Conservation (phyloP, 2,113 vertebrate species). For the Megaceryle torquata region DNA sequence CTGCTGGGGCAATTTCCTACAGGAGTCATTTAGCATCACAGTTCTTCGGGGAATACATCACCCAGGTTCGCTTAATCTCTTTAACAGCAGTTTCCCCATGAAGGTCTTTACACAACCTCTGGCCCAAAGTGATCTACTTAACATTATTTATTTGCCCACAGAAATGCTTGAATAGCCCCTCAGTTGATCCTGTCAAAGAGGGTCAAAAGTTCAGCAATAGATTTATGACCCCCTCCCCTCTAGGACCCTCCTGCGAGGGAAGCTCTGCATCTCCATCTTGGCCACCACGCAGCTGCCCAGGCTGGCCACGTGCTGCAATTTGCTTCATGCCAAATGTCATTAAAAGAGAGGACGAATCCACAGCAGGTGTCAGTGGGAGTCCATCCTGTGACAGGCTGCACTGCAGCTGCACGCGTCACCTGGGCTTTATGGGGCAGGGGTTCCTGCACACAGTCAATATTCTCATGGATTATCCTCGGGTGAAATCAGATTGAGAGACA, state of each 20-base stretch:
- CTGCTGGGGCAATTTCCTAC: neutral
- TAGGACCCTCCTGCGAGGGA: neutral
- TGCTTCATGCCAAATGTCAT: neutral
- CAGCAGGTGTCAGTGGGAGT: neutral
- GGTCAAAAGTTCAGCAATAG: constrained; percentile 40
- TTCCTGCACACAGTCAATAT: neutral
- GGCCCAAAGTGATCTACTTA: constrained; percentile 51
- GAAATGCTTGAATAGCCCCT: constrained; percentile 30
- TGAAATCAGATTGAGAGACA: neutral
- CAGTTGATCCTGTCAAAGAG: constrained; percentile 5
- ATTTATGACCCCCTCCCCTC: neutral
- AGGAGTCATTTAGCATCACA: constrained; percentile 11
- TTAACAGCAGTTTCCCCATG: constrained; percentile 48
- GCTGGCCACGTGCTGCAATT: neutral
- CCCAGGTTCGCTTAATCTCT: constrained; percentile 41
- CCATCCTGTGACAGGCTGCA: too few species aligned
- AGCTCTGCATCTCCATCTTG: neutral
- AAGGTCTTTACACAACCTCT: constrained; percentile 62
- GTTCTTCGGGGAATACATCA: neutral
- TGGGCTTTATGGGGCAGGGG: neutral
- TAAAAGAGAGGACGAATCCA: neutral
- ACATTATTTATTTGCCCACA: constrained; percentile 53
- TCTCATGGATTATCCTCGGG: neutral
- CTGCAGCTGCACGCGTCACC: neutral
- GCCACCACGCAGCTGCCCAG: neutral